Conservation (phyloP, 2,888 invertebrate genomes). For the Nasonia oneida region DNA sequence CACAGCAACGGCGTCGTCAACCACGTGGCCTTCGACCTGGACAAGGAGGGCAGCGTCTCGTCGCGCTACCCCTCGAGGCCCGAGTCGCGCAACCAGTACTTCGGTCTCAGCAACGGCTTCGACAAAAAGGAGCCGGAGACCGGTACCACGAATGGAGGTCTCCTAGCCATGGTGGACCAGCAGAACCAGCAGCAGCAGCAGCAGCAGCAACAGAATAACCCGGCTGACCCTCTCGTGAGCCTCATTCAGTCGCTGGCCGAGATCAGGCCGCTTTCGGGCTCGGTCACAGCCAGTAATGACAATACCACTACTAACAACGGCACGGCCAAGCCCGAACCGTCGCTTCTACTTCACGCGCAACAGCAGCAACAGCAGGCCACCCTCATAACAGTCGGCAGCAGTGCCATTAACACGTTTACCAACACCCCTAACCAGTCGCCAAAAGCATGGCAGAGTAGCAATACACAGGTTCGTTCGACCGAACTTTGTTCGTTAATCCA, state of each 20-base stretch:
- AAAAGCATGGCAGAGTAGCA: conserved; percentile 78
- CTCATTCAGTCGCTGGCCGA: conserved; percentile 76
- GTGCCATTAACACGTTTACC: conserved; percentile 72
- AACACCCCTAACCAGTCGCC: conserved; percentile 76
- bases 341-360: conserved; percentile 47
- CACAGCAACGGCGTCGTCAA: conserved; percentile 74
- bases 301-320: conserved; percentile 43
- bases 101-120: conserved; percentile 24
- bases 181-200: conserved; percentile 56
- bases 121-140: conserved; percentile 63
- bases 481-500: background rate
- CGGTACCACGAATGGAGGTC: conserved; percentile 60
- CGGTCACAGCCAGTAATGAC: conserved; percentile 19
- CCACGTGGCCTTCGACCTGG: conserved; percentile 74
- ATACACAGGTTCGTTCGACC: conserved; percentile 74
- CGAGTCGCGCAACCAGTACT: conserved; percentile 50
- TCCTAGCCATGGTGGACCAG: conserved; percentile 70
- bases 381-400: conserved; percentile 67
- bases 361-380: conserved; percentile 52
- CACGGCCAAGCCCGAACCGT: conserved; percentile 45
- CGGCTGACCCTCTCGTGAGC: conserved; percentile 74
- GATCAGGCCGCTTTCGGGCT: conserved; percentile 71
- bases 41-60: conserved; percentile 50
- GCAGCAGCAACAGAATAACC: conserved; percentile 38
- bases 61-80: conserved; percentile 56